Evolutionary conservation across 1,140 invertebrate species (phyloP).

Genomic region (Neodiprion fabricii): DNA sequence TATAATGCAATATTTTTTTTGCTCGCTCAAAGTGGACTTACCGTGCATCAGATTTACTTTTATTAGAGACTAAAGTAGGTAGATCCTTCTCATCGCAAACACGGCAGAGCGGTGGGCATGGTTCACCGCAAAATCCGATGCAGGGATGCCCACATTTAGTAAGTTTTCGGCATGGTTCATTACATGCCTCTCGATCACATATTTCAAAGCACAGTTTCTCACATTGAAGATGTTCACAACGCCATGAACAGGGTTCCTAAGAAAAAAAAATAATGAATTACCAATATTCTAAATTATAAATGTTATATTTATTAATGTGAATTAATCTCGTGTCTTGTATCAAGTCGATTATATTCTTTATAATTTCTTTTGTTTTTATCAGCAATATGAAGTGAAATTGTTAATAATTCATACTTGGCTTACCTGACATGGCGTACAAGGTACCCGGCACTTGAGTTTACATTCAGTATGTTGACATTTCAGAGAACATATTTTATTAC

Average conservation of each 20-base stretch:
- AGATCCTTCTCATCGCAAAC: conserved; percentile 58
- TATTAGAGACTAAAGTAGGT: conserved; percentile 64
- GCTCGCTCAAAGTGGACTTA: conserved; percentile 36
- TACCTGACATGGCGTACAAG: background rate
- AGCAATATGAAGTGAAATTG: too few relatives aligned
- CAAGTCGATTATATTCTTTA: too few relatives aligned
- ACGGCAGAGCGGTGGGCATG: conserved; percentile 63
- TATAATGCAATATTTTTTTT: too few relatives aligned
- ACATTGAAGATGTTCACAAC: conserved; percentile 67
- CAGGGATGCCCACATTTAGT: conserved; percentile 68
- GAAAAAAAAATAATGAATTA: background rate
- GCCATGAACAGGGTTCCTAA: conserved; percentile 59
- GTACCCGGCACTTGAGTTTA: background rate
- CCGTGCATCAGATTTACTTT: conserved; percentile 64
- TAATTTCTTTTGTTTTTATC: too few relatives aligned
- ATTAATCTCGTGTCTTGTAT: too few relatives aligned
- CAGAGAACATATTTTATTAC: conserved; percentile 44
- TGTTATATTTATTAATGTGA: too few relatives aligned
- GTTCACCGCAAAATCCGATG: conserved; percentile 74
- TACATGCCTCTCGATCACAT: conserved; percentile 49
- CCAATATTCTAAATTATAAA: background rate
- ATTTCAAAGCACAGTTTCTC: conserved; percentile 61
- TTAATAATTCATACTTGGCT: background rate
- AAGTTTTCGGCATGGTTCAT: conserved; percentile 57
- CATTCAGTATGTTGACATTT: background rate